These are phyloP conservation scores for Pseudonaja textilis DNA, from an alignment of 2,113 vertebrate genomes.

Conservation along the genomic window DNA sequence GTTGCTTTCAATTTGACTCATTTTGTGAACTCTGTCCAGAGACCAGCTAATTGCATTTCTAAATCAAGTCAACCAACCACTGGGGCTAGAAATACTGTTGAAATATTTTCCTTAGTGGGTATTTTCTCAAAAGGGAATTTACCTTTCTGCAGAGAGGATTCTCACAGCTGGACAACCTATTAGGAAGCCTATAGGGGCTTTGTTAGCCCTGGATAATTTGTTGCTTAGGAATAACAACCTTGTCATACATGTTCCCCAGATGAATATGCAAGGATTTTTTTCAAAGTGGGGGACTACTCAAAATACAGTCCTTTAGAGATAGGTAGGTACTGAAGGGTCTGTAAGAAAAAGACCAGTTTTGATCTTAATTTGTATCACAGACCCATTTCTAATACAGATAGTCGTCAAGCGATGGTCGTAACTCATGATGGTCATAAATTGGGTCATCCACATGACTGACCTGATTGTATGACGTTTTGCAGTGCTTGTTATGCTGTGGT, in stretches of 20 bases:
- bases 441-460: not conserved
- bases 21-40: not conserved
- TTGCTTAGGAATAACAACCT: not conserved
- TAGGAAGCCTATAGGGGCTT: not conserved
- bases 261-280: not conserved
- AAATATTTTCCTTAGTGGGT: not conserved
- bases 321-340: not conserved
- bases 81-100: not conserved
- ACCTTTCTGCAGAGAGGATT: not conserved
- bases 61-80: not conserved
- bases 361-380: not conserved
- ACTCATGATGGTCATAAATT: not conserved
- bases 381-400: not conserved
- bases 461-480: not conserved
- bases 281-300: not conserved
- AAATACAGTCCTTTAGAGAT: not conserved
- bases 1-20: not conserved
- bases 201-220: not conserved
- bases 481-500: not conserved
- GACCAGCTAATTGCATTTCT: not conserved
- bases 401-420: not conserved
- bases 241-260: not conserved
- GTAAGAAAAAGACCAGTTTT: not conserved
- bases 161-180: not conserved
- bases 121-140: not conserved